phyloP scores from a whole-genome alignment of 2,888 invertebrate genomes.

The Apamea crenata region DNA sequence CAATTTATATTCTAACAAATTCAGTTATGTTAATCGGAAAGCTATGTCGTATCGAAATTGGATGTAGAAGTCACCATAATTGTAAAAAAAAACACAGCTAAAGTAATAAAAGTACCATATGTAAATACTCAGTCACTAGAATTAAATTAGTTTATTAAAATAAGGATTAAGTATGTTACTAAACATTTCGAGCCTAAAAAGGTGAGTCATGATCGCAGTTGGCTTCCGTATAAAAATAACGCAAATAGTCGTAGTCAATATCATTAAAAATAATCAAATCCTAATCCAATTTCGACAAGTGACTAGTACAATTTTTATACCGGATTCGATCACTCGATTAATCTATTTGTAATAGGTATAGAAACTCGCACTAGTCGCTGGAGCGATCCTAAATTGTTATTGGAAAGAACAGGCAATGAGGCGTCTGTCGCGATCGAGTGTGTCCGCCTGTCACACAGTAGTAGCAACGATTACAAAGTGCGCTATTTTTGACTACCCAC shows the following conservation, averaged over 20 bases:
- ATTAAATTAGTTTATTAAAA: conserved; percentile 35
- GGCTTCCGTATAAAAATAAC: conserved; percentile 3
- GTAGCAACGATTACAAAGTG: conserved; percentile 28
- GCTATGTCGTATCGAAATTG: conserved; percentile 58
- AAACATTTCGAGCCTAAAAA: conserved; percentile 46
- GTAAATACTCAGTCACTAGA: conserved; percentile 54
- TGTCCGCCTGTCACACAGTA: conserved; percentile 63
- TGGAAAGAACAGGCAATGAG: conserved; percentile 77
- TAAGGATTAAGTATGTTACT: conserved; percentile 29
- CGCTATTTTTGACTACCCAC: conserved; percentile 48
- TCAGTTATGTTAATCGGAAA: conserved; percentile 69
- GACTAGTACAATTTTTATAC: not conserved
- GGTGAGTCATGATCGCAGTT: conserved; percentile 44
- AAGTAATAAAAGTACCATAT: conserved; percentile 32
- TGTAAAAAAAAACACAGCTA: conserved; percentile 2
- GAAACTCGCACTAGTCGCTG: conserved; percentile 6
- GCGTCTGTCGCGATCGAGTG: conserved; percentile 49
- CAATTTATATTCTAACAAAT: conserved; percentile 81
- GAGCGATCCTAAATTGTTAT: conserved; percentile 61
- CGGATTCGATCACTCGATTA: not conserved
- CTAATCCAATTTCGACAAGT: conserved; percentile 56
- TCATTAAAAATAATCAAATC: conserved; percentile 33
- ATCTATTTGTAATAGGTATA: not conserved
- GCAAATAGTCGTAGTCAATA: conserved; percentile 4
- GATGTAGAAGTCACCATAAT: conserved; percentile 42